phyloP scores from a whole-genome alignment of 1,140 invertebrate genomes.

The Drosophila erecta region DNA sequence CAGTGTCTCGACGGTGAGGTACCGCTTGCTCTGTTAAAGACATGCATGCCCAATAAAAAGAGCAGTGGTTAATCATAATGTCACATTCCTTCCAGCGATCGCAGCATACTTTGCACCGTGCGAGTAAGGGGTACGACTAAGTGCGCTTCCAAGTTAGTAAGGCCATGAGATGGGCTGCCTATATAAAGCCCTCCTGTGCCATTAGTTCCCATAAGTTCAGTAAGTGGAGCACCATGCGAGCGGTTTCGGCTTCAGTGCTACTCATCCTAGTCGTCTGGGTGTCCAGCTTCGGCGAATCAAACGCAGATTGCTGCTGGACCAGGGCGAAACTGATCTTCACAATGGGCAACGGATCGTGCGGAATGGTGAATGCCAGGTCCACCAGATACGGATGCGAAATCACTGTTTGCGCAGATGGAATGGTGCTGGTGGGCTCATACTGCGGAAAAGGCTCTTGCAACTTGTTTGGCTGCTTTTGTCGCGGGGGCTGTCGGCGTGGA shows the following conservation, averaged over 20 bases:
- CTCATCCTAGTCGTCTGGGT: neutral
- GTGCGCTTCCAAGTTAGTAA: too few relatives aligned
- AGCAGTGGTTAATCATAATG: too few relatives aligned
- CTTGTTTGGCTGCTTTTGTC: neutral
- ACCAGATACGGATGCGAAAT: neutral
- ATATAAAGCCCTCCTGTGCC: neutral
- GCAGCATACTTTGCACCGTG: too few relatives aligned
- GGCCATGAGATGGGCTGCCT: neutral
- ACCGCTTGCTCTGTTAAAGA: too few relatives aligned
- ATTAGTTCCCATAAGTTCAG: neutral
- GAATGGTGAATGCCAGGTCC: neutral
- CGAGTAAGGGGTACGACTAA: too few relatives aligned
- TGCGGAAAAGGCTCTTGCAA: neutral
- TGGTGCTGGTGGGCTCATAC: neutral
- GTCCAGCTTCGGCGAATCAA: neutral
- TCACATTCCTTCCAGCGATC: too few relatives aligned
- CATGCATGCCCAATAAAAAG: too few relatives aligned
- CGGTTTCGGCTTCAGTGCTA: neutral
- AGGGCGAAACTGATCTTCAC: neutral
- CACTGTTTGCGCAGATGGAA: neutral
- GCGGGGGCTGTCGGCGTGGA: neutral
- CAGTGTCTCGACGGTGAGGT: too few relatives aligned
- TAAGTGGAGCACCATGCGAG: neutral
- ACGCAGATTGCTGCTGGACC: neutral
- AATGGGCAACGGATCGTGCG: neutral